Evolutionary conservation across 1,140 invertebrate genomes (phyloP).

Genomic region (Macrobrachium nipponense): DNA sequence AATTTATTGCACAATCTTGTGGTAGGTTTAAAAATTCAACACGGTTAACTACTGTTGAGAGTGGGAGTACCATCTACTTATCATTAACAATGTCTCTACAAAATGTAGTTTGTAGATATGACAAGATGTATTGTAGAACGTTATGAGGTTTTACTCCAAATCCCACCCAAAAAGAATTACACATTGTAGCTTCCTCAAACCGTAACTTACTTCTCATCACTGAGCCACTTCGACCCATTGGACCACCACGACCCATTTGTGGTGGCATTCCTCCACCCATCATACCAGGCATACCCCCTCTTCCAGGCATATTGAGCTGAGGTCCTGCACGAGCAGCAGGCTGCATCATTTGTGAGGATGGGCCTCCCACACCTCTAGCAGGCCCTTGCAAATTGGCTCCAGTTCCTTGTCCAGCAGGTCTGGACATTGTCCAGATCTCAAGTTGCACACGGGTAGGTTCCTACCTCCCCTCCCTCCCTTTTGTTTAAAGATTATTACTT

Average conservation of each 20-base stretch:
- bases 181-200: too few species aligned
- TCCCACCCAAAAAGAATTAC: too few species aligned
- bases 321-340: slow-evolving; percentile 53
- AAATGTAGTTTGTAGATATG: too few species aligned
- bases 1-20: too few species aligned
- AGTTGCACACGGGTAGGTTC: slow-evolving; percentile 47
- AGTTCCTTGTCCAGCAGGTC: slow-evolving; percentile 56
- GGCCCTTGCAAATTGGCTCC: slow-evolving; percentile 58
- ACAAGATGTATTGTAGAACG: too few species aligned
- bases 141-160: too few species aligned
- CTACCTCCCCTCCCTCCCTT: too few species aligned
- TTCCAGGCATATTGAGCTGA: slow-evolving; percentile 53
- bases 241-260: slow-evolving; percentile 53
- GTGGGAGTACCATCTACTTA: too few species aligned
- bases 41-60: too few species aligned
- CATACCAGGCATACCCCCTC: slow-evolving; percentile 54
- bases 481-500: too few species aligned
- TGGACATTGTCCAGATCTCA: slow-evolving; percentile 47
- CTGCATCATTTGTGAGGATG: slow-evolving; percentile 62
- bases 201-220: slow-evolving; percentile 38
- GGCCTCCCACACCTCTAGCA: slow-evolving; percentile 61
- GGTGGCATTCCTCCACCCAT: slow-evolving; percentile 61
- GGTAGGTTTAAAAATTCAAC: too few species aligned
- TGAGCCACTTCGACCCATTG: slow-evolving; percentile 46
- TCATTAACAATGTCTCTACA: too few species aligned